phyloP scores from a whole-genome alignment of 2,888 invertebrate species.

The Coecobrya sp. region DNA sequence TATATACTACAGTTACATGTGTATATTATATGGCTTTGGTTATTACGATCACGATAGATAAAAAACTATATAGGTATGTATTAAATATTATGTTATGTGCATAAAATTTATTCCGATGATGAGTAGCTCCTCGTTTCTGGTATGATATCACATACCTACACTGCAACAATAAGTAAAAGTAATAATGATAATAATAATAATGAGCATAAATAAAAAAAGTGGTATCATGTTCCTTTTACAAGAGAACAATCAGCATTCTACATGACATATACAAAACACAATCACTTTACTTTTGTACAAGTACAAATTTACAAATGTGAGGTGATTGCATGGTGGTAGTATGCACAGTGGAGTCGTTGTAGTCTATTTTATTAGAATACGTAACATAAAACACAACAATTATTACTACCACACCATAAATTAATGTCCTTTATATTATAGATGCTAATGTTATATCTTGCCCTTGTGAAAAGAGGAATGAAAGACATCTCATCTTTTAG shows the following conservation, averaged over 20 bases:
- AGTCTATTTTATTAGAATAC: neutral
- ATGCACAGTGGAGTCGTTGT: neutral
- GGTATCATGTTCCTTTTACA: conserved; percentile 32
- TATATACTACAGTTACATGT: neutral
- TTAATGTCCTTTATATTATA: conserved; percentile 75
- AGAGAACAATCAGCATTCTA: conserved; percentile 19
- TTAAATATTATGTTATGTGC: conserved; percentile 51
- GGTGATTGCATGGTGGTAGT: neutral
- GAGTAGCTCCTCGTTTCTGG: conserved; percentile 16
- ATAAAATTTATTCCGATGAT: conserved; percentile 65
- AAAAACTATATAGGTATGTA: conserved; percentile 42
- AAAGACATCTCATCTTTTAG: conserved; percentile 39
- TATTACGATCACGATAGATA: conserved; percentile 14
- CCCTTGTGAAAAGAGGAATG: conserved; percentile 73
- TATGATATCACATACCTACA: conserved; percentile 15
- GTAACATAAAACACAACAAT: conserved; percentile 68
- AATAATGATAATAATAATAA: conserved; percentile 23
- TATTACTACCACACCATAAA: conserved; percentile 44
- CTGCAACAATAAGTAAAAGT: neutral
- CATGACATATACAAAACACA: conserved; percentile 54
- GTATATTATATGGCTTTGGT: no score
- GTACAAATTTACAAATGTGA: conserved; percentile 54
- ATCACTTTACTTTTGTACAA: conserved; percentile 28
- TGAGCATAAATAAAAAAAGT: conserved; percentile 53
- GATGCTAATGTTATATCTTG: conserved; percentile 75